Evolutionary conservation across 2,113 vertebrate genomes (phyloP).

Genomic region (Nannobrachium achirus): DNA sequence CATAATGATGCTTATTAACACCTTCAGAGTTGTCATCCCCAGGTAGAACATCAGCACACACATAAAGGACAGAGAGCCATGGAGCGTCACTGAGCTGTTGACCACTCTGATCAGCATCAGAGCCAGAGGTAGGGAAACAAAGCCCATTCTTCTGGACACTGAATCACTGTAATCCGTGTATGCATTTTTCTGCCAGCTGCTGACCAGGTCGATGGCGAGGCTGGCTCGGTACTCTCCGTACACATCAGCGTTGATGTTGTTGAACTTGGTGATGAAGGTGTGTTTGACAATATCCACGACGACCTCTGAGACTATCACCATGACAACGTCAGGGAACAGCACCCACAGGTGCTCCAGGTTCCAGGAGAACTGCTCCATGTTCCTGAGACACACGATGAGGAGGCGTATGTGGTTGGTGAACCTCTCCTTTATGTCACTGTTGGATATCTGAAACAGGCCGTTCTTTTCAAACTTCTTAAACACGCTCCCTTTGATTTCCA

Average conservation of each 20-base stretch:
- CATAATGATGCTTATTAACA: conserved; percentile 95
- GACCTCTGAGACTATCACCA: conserved; percentile 96
- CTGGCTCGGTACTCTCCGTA: conserved; percentile 96
- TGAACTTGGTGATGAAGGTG: conserved; percentile 98
- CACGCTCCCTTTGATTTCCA: conserved; percentile 99
- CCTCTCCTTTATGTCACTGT: conserved; percentile 98
- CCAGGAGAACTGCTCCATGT: conserved; percentile 99
- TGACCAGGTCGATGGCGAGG: conserved; percentile 97
- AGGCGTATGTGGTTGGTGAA: conserved; percentile 97
- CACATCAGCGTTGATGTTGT: no score
- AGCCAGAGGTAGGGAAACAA: conserved; percentile 96
- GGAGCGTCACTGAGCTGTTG: conserved; percentile 95
- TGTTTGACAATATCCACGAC: conserved; percentile 97
- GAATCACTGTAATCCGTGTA: conserved; percentile 99
- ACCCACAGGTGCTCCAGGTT: conserved; percentile 86
- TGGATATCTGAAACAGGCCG: conserved; percentile 99
- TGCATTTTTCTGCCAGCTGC: conserved; percentile 98
- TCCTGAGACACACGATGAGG: conserved; percentile 95
- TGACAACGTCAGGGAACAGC: conserved; percentile 94
- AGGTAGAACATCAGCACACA: conserved; percentile 95
- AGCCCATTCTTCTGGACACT: conserved; percentile 97
- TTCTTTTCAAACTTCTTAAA: conserved; percentile 99
- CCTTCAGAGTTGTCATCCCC: conserved; percentile 94
- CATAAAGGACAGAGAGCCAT: conserved; percentile 91
- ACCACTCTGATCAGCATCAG: conserved; percentile 95